A percentile compares a stretch with the other conserved stretches of the same genome.
Conservation (phyloP, 2,797 vertebrate genomes). For the Orestias chungarensis region DNA sequence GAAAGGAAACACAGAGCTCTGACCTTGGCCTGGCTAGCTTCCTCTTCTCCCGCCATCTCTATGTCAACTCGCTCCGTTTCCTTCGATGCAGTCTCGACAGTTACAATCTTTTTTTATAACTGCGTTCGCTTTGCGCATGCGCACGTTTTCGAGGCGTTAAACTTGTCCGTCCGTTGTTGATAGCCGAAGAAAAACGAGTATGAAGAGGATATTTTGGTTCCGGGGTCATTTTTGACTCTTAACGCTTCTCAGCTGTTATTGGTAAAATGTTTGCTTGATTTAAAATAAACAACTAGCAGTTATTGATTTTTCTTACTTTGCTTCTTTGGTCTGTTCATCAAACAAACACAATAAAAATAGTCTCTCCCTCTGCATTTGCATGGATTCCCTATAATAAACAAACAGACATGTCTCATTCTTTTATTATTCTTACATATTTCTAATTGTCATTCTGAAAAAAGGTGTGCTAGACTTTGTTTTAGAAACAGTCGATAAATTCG, state of each 20-base stretch:
- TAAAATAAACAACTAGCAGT: background rate
- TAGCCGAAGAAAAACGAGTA: constrained; percentile 8
- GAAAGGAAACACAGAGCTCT: accelerated
- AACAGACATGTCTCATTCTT: too few relatives aligned
- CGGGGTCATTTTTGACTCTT: background rate
- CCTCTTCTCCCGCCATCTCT: constrained; percentile 55
- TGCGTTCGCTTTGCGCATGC: constrained; percentile 24
- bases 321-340: background rate
- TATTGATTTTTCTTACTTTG: background rate
- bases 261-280: background rate
- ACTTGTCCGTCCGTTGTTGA: constrained; percentile 21
- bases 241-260: background rate
- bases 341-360: too few relatives aligned
- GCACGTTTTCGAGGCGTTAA: accelerated
- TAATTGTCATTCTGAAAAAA: too few relatives aligned
- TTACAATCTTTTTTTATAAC: constrained; percentile 1
- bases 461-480: too few relatives aligned
- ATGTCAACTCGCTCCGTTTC: accelerated
- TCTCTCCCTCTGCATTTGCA: too few relatives aligned
- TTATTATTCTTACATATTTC: too few relatives aligned
- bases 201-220: background rate
- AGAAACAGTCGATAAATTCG: too few relatives aligned
- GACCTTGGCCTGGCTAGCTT: constrained; percentile 52
- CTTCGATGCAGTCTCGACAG: too few relatives aligned
- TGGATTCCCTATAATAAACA: too few relatives aligned